Base-by-base conservation (phyloP, 2,113 vertebrate species). In the Menura novaehollandiae region DNA sequence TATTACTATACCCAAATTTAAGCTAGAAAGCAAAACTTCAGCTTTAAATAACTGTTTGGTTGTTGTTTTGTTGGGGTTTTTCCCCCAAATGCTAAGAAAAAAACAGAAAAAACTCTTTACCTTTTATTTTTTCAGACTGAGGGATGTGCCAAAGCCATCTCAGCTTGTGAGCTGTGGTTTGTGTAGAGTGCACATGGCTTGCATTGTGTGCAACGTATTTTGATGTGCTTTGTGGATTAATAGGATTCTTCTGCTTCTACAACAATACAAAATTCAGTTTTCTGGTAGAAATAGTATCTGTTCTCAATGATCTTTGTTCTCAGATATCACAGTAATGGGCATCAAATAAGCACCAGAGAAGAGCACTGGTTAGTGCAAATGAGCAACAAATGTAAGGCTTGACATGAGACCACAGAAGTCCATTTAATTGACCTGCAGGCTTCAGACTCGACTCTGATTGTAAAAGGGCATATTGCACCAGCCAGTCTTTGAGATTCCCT, bases 381-480 rank as follows among this genome's bases (percentile, higher is more conserved):
- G 37, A 96, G 52, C 92, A 96, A 88, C 96, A 96, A 97, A 97
- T 96, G 92, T 94, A 71, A 88, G 68, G 27, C 30, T 69, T 37
- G 67, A 88, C 47, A 43, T 47, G 82, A 86, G 86, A 66, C 43
- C 80, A 26, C 84, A 89, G 64, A 87, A 64, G 83, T 52, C 62
- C 58, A 32, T 84, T 41, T 64, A 84, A 93, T 23, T 64, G 93
- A 81, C 47, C 72, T 52, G 60, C 26, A 63, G 75, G 66, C 47
- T 92, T 63, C 79, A 63, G 62, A 30, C 63, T 49, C 32, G 2
- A 7, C 52, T 81, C n/a, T 33, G 63, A 18, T 1, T 69, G 75
- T 71, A 35, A 71, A 83, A 71, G 43, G 11, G 24, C 20, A 19
- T 7, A 32, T 32, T 37, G 56, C 79, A 88, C 55, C n/a, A 37